Percentiles rank a stretch among this genome's conserved stretches.
phyloP scores from a whole-genome alignment of 2,888 invertebrate genomes.

The Auanema freiburgensis region DNA sequence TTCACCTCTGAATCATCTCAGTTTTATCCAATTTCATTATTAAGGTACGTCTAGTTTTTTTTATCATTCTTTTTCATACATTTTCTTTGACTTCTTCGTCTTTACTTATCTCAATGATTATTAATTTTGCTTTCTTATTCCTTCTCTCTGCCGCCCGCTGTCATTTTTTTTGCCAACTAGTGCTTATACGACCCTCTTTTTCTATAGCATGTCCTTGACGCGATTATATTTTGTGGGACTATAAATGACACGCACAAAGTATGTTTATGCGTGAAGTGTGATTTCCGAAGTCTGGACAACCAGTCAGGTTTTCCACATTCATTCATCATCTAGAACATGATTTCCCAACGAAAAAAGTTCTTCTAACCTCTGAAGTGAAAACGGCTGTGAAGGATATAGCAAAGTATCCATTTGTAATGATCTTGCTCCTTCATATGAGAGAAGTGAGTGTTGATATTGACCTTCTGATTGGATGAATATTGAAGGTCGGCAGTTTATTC shows the following conservation, averaged over 20 bases:
- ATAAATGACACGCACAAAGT: conserved; percentile 4
- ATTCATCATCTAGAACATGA: too few species aligned
- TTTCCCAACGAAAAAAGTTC: too few species aligned
- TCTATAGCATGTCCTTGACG: conserved; percentile 5
- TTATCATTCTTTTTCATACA: background rate
- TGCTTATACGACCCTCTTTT: background rate
- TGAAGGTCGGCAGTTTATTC: too few species aligned
- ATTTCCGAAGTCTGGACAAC: too few species aligned
- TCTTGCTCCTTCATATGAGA: too few species aligned
- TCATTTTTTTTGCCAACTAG: background rate
- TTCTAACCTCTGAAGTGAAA: too few species aligned
- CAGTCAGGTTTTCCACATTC: too few species aligned
- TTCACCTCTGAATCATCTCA: conserved; percentile 70
- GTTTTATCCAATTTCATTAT: conserved; percentile 68
- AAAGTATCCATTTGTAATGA: too few species aligned
- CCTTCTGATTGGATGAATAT: too few species aligned
- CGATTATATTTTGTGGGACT: conserved; percentile 1
- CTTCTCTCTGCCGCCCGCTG: background rate
- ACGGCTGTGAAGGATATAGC: too few species aligned
- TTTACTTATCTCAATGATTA: background rate
- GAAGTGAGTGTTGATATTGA: too few species aligned
- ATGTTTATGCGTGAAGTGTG: too few species aligned
- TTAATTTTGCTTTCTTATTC: conserved; percentile 1
- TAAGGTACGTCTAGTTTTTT: conserved; percentile 65
- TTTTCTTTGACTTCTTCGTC: conserved; percentile 1